These are phyloP conservation scores for Apodemia mormo DNA, from an alignment of 2,888 invertebrate species.

Conservation along the genomic window DNA sequence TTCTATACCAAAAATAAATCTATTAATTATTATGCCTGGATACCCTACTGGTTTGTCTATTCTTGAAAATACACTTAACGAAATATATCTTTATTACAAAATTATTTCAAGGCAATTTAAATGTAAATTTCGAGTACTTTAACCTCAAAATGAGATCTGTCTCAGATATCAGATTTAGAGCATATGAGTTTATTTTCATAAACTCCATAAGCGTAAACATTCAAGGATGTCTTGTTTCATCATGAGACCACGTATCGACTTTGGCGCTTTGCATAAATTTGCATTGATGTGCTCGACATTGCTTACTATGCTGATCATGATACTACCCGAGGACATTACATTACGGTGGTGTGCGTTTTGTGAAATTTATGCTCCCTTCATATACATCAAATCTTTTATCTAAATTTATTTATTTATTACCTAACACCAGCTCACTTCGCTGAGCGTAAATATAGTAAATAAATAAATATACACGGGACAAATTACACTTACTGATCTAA, in stretches of 20 bases:
- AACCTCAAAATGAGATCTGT: conserved; percentile 6
- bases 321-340: conserved; percentile 38
- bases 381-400: background rate
- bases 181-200: conserved; percentile 7
- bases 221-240: conserved; percentile 46
- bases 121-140: background rate
- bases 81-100: background rate
- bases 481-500: too few relatives aligned
- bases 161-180: background rate
- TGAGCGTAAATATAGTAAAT: too few relatives aligned
- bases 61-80: too few relatives aligned
- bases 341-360: conserved; percentile 6
- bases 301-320: conserved; percentile 45
- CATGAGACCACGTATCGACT: conserved; percentile 68
- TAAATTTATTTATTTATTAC: background rate
- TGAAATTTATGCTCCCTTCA: background rate
- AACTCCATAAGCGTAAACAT: conserved; percentile 19
- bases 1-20: too few relatives aligned
- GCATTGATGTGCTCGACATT: conserved; percentile 58
- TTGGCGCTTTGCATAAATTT: conserved; percentile 77
- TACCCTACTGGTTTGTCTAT: too few relatives aligned
- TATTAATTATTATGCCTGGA: too few relatives aligned
- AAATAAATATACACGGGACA: too few relatives aligned
- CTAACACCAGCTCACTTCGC: too few relatives aligned
- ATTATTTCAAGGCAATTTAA: background rate